A percentile compares a stretch with the other conserved stretches of the same genome.
Evolutionary conservation across 23 tunicate genomes (phyloP).

Genomic region (Halocynthia aurantium): DNA sequence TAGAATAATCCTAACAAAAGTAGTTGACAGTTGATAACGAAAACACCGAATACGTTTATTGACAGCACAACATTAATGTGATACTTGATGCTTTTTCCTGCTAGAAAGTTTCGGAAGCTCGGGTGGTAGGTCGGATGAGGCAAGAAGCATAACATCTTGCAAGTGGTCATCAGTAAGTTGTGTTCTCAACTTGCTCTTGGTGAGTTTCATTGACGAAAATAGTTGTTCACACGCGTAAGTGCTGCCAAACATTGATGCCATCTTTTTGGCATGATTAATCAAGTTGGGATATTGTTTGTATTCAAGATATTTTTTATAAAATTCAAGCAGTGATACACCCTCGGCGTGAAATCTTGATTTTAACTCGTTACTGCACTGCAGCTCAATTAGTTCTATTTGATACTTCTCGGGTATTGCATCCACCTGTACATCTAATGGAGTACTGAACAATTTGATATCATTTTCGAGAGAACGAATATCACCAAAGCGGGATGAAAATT

Average conservation of each 20-base stretch:
- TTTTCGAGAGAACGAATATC: conserved; percentile 49
- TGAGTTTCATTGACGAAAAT: conserved; percentile 49
- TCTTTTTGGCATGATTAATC: conserved; percentile 45
- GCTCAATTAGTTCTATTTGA: conserved; percentile 65
- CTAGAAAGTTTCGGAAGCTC: no score
- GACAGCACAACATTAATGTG: no score
- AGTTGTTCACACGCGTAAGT: no score
- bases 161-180: no score
- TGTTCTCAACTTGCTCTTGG: conserved; percentile 51
- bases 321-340: conserved; percentile 42
- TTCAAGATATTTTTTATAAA: conserved; percentile 47
- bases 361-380: conserved; percentile 45
- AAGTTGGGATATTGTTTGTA: conserved; percentile 45
- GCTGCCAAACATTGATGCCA: conserved; percentile 57
- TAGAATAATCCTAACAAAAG: no score
- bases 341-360: conserved; percentile 47
- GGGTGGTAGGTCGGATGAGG: no score
- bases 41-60: no score
- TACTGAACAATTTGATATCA: conserved; percentile 44
- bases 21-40: no score
- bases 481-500: conserved; percentile 56
- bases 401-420: conserved; percentile 27
- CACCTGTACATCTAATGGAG: conserved; percentile 52
- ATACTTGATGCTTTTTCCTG: no score
- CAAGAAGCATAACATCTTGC: no score